phyloP scores from a whole-genome alignment of 2,797 vertebrate genomes.

The Xiphophorus birchmanni region DNA sequence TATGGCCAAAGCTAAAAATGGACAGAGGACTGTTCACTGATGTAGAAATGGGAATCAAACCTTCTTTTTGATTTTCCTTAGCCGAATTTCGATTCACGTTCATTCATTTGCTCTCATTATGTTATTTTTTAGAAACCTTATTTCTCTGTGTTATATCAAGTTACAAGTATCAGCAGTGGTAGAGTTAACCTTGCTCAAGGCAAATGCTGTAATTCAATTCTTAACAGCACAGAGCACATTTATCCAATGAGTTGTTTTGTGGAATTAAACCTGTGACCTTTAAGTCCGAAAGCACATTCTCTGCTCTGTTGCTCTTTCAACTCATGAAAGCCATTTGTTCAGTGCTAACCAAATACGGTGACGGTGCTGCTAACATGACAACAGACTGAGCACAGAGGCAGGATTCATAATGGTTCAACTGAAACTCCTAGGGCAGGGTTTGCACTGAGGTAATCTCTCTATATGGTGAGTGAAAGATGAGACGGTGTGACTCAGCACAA shows the following conservation, averaged over 20 bases:
- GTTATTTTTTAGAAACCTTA: not conserved
- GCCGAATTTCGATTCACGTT: not conserved
- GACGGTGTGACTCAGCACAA: conserved; percentile 35
- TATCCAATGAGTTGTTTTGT: conserved; percentile 22
- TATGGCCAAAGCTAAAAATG: not conserved
- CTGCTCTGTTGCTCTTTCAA: conserved; percentile 5
- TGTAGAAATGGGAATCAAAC: not conserved
- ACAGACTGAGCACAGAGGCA: conserved; percentile 7
- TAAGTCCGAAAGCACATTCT: conserved; percentile 27
- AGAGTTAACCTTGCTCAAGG: conserved; percentile 8
- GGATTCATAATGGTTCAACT: not conserved
- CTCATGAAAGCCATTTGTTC: conserved; percentile 23
- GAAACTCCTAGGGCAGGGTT: not conserved
- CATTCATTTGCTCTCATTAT: not conserved
- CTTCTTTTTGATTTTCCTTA: not conserved
- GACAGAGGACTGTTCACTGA: conserved; percentile 16
- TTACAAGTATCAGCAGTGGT: conserved; percentile 7
- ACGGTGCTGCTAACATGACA: conserved; percentile 16
- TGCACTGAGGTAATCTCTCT: conserved; percentile 16
- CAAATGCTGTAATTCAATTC: conserved; percentile 16
- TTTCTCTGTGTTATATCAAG: not conserved
- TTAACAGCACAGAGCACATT: conserved; percentile 25
- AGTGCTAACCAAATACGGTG: not conserved
- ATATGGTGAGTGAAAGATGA: conserved; percentile 9
- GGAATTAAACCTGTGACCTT: conserved; percentile 38